These are phyloP conservation scores for Forbesichthys papilliferus DNA, from an alignment of 2,113 vertebrate genomes.

Conservation along the genomic window DNA sequence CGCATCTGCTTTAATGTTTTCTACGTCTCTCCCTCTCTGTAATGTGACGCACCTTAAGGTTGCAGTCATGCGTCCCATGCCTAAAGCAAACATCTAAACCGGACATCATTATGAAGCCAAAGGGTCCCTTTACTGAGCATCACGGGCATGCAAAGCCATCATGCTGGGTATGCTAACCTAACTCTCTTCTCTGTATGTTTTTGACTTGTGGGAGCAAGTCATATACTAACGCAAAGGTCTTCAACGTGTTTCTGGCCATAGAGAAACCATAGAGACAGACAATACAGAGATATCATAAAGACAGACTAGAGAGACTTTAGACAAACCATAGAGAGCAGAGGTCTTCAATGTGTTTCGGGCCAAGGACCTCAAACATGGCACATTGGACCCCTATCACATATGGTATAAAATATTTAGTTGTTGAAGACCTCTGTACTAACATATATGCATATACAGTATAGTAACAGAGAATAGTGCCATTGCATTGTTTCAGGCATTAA, in stretches of 20 bases:
- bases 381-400: too few relatives aligned
- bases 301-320: too few relatives aligned
- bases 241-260: not conserved
- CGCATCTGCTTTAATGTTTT: conserved; percentile 1
- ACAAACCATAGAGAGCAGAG: too few relatives aligned
- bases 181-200: not conserved
- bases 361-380: too few relatives aligned
- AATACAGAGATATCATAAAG: too few relatives aligned
- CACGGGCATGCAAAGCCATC: not conserved
- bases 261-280: too few relatives aligned
- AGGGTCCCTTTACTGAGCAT: not conserved
- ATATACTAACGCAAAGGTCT: not conserved
- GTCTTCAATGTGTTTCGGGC: too few relatives aligned
- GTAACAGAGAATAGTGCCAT: not conserved
- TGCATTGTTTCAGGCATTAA: too few relatives aligned
- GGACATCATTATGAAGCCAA: conserved; percentile 3
- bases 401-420: too few relatives aligned
- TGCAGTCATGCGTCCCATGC: conserved; percentile 29
- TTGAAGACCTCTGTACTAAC: too few relatives aligned
- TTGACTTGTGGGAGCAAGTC: not conserved
- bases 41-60: conserved; percentile 14
- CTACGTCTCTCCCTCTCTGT: not conserved
- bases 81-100: conserved; percentile 9
- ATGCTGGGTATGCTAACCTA: not conserved
- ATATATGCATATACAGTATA: not conserved